Evolutionary conservation across 2,888 invertebrate species (phyloP), one percentile per base, ranked within the genome.

Genomic region (Chrysina gloriosa): DNA sequence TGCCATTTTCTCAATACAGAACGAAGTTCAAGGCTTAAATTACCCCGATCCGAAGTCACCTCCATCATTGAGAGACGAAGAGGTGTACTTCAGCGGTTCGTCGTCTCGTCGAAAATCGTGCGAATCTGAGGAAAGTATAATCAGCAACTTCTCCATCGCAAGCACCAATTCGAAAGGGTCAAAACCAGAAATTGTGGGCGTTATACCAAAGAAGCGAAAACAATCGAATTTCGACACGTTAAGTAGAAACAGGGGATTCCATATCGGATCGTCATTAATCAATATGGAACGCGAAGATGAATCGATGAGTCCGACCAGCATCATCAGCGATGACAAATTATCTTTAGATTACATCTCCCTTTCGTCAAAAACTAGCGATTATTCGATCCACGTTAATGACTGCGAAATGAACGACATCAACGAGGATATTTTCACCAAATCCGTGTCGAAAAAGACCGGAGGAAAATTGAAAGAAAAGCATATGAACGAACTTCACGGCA

Each of bases 101-200:
- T 19, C 9, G 29, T 52, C 29, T 9, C 16, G 29, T 6, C 56
- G 47, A 16, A 47, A 66, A 47, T 66, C 65, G 3, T 14, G 54
- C 3, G 66, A 29, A 9, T 69, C 69, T 1, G 31, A 52, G 31
- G 65, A 65, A 3, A 68, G 68, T 47, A 36, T 68, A 6, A 27
- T 19, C 31, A 69, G 69, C 6, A 65, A 69, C 27, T 29, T 61
- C 7, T 69, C 69, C n/a, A 9, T 52, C 70, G 72, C 71, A 39
- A 70, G 70, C 68, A 68, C 52, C 69, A 74, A 71, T 70, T 61
- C 69, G n/a, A 75, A 68, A 73, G 73, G 71, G 25, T 73, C 74
- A 5, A 68, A 76, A 27, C 79, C 79, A 3, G 76, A 77, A 75
- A 67, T 80, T n/a, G 75, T 80, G 2, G 79, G 73, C 3, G 70